Evolutionary conservation across 2,113 vertebrate genomes (phyloP).

Genomic region (Odocoileus hemionus): DNA sequence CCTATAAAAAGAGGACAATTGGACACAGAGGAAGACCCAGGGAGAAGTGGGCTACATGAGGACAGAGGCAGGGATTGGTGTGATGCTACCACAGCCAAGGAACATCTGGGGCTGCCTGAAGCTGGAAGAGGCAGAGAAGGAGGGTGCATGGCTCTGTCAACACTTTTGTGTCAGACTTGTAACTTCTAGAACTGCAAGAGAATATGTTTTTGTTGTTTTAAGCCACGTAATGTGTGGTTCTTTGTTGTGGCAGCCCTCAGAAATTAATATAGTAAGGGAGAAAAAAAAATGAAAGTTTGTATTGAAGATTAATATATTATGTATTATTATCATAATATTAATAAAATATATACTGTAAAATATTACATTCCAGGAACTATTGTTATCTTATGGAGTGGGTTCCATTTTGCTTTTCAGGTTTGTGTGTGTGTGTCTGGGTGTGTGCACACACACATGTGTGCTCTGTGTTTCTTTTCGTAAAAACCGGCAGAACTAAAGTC

Average conservation of each 20-base stretch:
- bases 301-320: background rate
- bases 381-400: background rate
- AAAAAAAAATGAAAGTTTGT: background rate
- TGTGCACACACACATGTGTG: rapidly evolving
- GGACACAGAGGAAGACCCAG: background rate
- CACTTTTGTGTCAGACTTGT: background rate
- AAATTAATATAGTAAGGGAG: background rate
- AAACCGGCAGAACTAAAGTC: slow-evolving; percentile 11
- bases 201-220: background rate
- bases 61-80: background rate
- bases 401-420: background rate
- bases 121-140: background rate
- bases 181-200: background rate
- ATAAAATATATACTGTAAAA: background rate
- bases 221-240: background rate
- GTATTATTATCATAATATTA: background rate
- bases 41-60: background rate
- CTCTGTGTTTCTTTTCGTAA: slow-evolving; percentile 46
- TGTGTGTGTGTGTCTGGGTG: background rate
- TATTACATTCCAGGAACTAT: background rate
- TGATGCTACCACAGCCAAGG: background rate
- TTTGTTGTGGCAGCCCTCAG: background rate
- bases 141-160: background rate
- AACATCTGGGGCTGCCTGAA: background rate
- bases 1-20: background rate